Evolutionary conservation across 2,888 invertebrate genomes (phyloP).

Genomic region (Morpho achilles): DNA sequence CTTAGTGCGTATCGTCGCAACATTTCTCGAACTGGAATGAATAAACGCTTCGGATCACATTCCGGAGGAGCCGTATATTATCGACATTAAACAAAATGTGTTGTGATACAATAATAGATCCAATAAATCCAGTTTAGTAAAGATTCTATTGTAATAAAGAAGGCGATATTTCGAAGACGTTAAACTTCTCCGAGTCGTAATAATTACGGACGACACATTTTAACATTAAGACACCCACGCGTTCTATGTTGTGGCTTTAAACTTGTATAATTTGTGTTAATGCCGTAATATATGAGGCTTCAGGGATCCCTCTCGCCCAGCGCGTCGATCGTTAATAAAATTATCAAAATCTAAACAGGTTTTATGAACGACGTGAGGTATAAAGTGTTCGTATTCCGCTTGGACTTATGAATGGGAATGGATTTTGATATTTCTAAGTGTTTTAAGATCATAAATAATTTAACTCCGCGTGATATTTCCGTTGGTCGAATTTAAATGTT

Average conservation of each 20-base stretch:
- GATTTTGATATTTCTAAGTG: constrained; percentile 75
- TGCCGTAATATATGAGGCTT: constrained; percentile 76
- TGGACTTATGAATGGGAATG: constrained; percentile 76
- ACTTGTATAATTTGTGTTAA: constrained; percentile 79
- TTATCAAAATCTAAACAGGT: constrained; percentile 79
- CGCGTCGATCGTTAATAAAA: constrained; percentile 75
- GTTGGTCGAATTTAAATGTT: constrained; percentile 66
- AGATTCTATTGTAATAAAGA: constrained; percentile 72
- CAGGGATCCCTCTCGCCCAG: constrained; percentile 56
- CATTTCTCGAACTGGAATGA: constrained; percentile 40
- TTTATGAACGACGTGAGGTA: constrained; percentile 67
- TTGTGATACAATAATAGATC: constrained; percentile 59
- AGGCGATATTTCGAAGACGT: constrained; percentile 73
- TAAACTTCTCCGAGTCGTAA: constrained; percentile 73
- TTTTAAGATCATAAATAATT: constrained; percentile 75
- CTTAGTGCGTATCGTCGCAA: constrained; percentile 67
- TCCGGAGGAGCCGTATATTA: constrained; percentile 37
- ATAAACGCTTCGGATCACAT: constrained; percentile 27
- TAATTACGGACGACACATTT: constrained; percentile 78
- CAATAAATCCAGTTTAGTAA: constrained; percentile 61
- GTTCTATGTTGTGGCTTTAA: constrained; percentile 72
- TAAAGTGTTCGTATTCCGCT: constrained; percentile 54
- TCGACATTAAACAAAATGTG: constrained; percentile 54
- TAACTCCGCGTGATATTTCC: constrained; percentile 76
- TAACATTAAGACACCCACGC: constrained; percentile 76